A percentile compares a stretch with the other conserved stretches of the same genome.
Conservation (phyloP, 2,797 vertebrate species). For the Erpetoichthys calabaricus region DNA sequence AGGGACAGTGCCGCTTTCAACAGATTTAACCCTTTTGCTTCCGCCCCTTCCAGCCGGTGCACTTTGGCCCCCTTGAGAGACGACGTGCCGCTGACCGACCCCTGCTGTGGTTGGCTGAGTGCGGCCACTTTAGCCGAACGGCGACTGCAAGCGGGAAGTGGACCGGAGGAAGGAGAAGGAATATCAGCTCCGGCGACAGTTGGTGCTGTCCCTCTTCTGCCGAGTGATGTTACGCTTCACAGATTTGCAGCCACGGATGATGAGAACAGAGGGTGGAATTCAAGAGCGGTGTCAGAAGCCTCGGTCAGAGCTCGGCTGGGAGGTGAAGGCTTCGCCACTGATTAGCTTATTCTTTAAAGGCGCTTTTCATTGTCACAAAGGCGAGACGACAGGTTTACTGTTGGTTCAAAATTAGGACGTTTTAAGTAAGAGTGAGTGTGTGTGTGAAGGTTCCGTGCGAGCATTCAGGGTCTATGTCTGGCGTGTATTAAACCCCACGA, state of each 20-base stretch:
- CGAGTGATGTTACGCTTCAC: slow-evolving; percentile 14
- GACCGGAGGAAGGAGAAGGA: slow-evolving; percentile 26
- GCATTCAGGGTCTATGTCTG: no score
- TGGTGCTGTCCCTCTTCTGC: slow-evolving; percentile 22
- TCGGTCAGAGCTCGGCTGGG: slow-evolving; percentile 31
- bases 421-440: no score
- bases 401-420: no score
- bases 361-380: no score
- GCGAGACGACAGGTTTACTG: no score
- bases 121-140: slow-evolving; percentile 33
- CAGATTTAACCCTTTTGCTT: slow-evolving; percentile 24
- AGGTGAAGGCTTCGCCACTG: slow-evolving; percentile 30
- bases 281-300: slow-evolving; percentile 32
- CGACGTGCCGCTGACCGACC: slow-evolving; percentile 34
- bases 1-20: slow-evolving; percentile 23
- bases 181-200: slow-evolving; percentile 18
- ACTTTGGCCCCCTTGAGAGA: slow-evolving; percentile 33
- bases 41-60: slow-evolving; percentile 8
- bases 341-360: no score
- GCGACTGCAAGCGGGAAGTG: slow-evolving; percentile 25
- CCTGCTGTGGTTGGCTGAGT: slow-evolving; percentile 42
- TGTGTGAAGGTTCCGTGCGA: no score
- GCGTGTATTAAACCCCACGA: no score
- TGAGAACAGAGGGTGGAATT: slow-evolving; percentile 40
- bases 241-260: no score